Percentiles rank a stretch among this genome's conserved stretches.
Evolutionary conservation across 1,140 invertebrate genomes (phyloP).

Genomic region (Drosophila carrolli): DNA sequence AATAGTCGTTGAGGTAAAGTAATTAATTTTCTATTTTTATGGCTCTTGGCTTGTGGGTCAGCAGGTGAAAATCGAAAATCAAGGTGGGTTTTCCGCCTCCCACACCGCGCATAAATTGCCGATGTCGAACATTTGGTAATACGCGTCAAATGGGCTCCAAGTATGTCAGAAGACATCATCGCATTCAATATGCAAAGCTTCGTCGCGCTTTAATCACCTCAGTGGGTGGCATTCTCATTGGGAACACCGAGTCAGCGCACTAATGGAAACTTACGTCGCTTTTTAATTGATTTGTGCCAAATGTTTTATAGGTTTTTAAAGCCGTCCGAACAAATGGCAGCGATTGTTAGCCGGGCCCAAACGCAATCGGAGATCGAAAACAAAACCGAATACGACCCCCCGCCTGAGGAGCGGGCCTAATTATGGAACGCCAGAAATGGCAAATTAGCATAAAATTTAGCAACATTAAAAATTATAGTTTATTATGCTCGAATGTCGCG

Average conservation of each 20-base stretch:
- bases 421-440: constrained; percentile 71
- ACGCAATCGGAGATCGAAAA: constrained; percentile 7
- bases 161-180: constrained; percentile 31
- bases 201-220: constrained; percentile 67
- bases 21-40: constrained; percentile 35
- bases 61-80: constrained; percentile 64
- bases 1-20: constrained; percentile 19
- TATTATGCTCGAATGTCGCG: constrained; percentile 48
- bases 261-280: constrained; percentile 46
- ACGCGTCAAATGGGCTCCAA: constrained; percentile 43
- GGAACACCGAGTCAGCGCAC: constrained; percentile 22
- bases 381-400: constrained; percentile 3
- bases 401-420: constrained; percentile 48
- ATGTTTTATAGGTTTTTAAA: constrained; percentile 62
- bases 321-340: constrained; percentile 37
- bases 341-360: constrained; percentile 24
- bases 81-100: constrained; percentile 24
- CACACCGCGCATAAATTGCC: constrained; percentile 44
- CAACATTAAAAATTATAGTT: constrained; percentile 73
- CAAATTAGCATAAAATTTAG: constrained; percentile 80
- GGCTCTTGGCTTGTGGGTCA: constrained; percentile 53
- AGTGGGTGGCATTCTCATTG: constrained; percentile 73
- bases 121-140: constrained; percentile 61
- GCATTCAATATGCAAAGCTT: constrained; percentile 68
- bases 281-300: constrained; percentile 80